These are phyloP conservation scores for Anolis carolinensis DNA, from an alignment of 2,113 vertebrate species.

Conservation along the genomic window DNA sequence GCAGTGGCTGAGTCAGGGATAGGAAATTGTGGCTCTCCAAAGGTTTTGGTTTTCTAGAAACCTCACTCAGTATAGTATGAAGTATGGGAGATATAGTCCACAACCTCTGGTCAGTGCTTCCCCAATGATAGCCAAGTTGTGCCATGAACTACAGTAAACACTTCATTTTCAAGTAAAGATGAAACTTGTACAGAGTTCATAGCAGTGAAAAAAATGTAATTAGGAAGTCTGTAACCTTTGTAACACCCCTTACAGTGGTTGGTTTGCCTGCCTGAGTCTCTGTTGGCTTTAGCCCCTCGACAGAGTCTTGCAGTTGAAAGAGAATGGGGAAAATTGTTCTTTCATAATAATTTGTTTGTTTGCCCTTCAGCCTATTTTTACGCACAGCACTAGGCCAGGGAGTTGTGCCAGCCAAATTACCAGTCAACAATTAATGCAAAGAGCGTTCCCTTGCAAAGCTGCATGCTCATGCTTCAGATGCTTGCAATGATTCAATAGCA, in stretches of 20 bases:
- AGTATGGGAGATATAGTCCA: background rate
- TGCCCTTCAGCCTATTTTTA: constrained; percentile 70
- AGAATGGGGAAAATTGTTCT: constrained; percentile 31
- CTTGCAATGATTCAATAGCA: constrained; percentile 50
- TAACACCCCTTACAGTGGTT: constrained; percentile 37
- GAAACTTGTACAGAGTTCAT: constrained; percentile 17
- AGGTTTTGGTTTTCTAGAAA: too few species aligned
- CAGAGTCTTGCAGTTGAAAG: constrained; percentile 39
- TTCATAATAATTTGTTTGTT: constrained; percentile 71
- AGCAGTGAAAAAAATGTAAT: background rate
- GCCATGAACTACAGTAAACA: background rate
- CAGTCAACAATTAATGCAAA: constrained; percentile 58
- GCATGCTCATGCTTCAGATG: constrained; percentile 17
- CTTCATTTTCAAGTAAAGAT: constrained; percentile 22
- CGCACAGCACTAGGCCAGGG: constrained; percentile 61
- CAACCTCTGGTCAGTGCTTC: background rate
- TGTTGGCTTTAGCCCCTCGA: constrained; percentile 33
- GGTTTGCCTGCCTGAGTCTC: constrained; percentile 29
- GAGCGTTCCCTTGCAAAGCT: constrained; percentile 42
- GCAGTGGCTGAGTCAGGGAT: too few species aligned
- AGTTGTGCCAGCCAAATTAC: constrained; percentile 63
- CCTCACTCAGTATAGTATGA: background rate
- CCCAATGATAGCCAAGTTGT: background rate
- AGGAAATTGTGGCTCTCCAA: too few species aligned
- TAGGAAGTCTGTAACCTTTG: background rate